Evolutionary conservation across 1,140 invertebrate genomes (phyloP), one percentile per base, ranked within the genome.

Genomic region (Saccostrea echinata): DNA sequence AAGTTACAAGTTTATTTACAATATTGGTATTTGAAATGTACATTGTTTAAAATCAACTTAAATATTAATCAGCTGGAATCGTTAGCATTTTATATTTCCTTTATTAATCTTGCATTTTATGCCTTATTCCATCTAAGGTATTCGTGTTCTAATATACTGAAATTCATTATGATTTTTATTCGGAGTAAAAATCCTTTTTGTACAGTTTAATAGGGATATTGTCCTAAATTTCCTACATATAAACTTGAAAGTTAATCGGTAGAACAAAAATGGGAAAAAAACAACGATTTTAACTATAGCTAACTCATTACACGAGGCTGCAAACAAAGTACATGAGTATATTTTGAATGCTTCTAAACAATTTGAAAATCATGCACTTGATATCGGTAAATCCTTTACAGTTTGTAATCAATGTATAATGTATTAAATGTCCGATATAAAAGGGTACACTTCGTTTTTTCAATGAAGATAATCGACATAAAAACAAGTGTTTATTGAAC

Each of bases 381-480:
- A 71, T 30, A 71, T 33, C 30, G 16, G 68, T 33, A 76, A 76
- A 76, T 76, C 27, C 24, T 76, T 76, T 76, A 76, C 68, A 27
- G 13, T 76, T 76, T 33, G 27, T 76, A 76, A 76, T 76, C 68
- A 76, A 76, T 76, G 27, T 76, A 76, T 76, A 76, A 76, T 76
- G 68, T 76, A 30, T 76, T 76, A 76, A 76, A 76, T 33, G 27
- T 27, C 68, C 1, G 68, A 18, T 76, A 76, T 27, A 76, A 76
- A 76, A 76, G 16, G 16, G 68, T 76, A 76, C 68, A 30, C 68
- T 76, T 76, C 68, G 30, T 76, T 76, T 76, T n/a, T 76, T 76
- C 68, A 76, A 76, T 76, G 68, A 33, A 76, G 30, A 76, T 76
- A 76, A 76, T 76, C 68, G 68, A 76, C 24, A 76, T 33, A 33